phyloP scores from a whole-genome alignment of 2,113 vertebrate genomes.

The Sturnus vulgaris region DNA sequence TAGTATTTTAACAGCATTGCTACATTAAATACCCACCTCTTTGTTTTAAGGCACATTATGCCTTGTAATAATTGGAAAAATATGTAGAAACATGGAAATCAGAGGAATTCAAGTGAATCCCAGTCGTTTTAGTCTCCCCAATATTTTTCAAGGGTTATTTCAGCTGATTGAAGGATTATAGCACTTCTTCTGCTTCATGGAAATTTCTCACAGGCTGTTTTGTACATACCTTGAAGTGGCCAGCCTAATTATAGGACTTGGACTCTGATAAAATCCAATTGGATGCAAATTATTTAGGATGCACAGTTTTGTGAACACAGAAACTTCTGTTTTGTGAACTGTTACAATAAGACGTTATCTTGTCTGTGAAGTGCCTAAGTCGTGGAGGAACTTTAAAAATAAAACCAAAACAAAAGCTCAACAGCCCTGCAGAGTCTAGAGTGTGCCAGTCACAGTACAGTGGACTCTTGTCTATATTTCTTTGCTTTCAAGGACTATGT shows the following conservation, averaged over 20 bases:
- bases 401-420: background rate
- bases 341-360: accelerated
- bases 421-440: background rate
- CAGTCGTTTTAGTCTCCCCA: background rate
- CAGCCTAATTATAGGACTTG: background rate
- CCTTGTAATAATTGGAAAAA: background rate
- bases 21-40: background rate
- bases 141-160: background rate
- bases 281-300: background rate
- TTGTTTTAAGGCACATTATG: background rate
- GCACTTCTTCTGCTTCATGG: background rate
- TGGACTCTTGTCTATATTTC: background rate
- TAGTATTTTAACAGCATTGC: background rate
- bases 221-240: background rate
- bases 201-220: background rate
- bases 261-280: background rate
- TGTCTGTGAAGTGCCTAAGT: background rate
- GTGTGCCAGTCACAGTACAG: background rate
- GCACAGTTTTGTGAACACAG: background rate
- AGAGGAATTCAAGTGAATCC: background rate
- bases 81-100: background rate
- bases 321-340: background rate
- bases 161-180: background rate
- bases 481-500: background rate
- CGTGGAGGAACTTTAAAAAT: background rate